A percentile compares a stretch with the other conserved stretches of the same genome.
Conservation (phyloP, 1,140 invertebrate species). For the Leucophenga varia region DNA sequence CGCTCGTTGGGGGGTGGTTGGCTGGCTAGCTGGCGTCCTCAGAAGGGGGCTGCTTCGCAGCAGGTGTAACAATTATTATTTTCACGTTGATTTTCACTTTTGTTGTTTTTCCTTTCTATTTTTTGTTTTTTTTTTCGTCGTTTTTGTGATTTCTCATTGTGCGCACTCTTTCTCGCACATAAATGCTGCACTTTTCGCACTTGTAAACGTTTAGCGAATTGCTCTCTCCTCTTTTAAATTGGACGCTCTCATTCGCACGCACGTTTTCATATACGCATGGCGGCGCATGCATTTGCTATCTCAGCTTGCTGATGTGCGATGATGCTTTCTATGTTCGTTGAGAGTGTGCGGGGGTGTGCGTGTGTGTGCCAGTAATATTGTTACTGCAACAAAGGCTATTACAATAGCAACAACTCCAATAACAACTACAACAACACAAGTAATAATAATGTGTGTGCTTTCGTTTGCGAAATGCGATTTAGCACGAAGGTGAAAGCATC, state of each 20-base stretch:
- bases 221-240: too few relatives aligned
- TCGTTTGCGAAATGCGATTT: constrained; percentile 14
- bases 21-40: too few relatives aligned
- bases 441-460: constrained; percentile 10
- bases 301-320: constrained; percentile 34
- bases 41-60: constrained; percentile 44
- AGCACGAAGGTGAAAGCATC: constrained; percentile 12
- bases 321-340: constrained; percentile 10
- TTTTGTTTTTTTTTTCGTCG: constrained; percentile 18
- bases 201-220: too few relatives aligned
- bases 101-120: constrained; percentile 33
- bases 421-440: constrained; percentile 13
- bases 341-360: constrained; percentile 7
- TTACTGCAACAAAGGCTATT: constrained; percentile 47
- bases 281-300: constrained; percentile 50
- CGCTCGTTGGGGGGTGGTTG: too few relatives aligned
- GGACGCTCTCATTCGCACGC: constrained; percentile 24
- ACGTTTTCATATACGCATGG: constrained; percentile 30
- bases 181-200: too few relatives aligned
- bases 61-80: constrained; percentile 54
- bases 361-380: constrained; percentile 40
- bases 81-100: constrained; percentile 43
- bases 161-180: constrained; percentile 24
- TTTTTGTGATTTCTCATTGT: constrained; percentile 25
- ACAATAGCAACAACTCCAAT: constrained; percentile 16